phyloP scores from a whole-genome alignment of 2,888 invertebrate species.

The Parnassius smintheus region DNA sequence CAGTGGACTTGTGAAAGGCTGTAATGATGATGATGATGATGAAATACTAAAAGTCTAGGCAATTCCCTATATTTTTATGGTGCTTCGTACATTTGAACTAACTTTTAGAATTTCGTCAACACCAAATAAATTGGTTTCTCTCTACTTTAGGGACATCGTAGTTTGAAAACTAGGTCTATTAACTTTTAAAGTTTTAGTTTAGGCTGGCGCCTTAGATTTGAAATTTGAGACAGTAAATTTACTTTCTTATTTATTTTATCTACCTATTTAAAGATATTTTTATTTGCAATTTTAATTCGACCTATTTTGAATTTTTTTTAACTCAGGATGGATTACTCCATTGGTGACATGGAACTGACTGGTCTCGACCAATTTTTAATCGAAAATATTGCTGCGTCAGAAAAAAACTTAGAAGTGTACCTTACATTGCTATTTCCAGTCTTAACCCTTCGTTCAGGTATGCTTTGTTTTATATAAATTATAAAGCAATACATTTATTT shows the following conservation, averaged over 20 bases:
- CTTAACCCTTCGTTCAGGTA: constrained; percentile 19
- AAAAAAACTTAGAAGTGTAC: constrained; percentile 13
- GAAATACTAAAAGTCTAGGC: no score
- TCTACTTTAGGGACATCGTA: no score
- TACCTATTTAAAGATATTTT: no score
- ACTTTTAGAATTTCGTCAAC: no score
- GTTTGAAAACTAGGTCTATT: not conserved
- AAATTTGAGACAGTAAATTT: not conserved
- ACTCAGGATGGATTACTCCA: constrained; percentile 20
- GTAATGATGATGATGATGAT: no score
- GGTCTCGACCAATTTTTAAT: constrained; percentile 18
- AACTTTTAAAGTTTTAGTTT: not conserved
- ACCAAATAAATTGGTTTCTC: no score
- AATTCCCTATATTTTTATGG: no score
- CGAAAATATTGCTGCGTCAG: constrained; percentile 14
- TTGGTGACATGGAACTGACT: constrained; percentile 18
- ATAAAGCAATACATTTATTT: no score
- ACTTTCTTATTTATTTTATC: no score
- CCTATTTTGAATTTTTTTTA: not conserved
- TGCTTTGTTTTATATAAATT: not conserved
- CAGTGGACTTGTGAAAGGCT: no score
- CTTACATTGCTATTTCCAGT: constrained; percentile 19
- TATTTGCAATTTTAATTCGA: no score
- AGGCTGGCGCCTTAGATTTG: not conserved
- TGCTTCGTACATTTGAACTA: no score